Evolutionary conservation across 1,140 invertebrate species (phyloP).

Genomic region (Lasaia peninsularis): DNA sequence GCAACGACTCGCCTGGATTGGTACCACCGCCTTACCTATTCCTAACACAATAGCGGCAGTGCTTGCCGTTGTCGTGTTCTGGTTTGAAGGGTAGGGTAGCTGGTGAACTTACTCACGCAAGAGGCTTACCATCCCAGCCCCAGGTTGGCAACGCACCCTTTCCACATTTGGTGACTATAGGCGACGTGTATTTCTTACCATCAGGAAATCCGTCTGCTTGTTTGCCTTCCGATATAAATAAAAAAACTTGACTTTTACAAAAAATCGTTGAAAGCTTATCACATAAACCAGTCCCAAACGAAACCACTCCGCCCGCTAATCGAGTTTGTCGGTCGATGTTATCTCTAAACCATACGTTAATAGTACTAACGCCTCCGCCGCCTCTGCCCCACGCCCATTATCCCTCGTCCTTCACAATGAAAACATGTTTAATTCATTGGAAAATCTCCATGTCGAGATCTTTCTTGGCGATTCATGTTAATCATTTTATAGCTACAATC

Average conservation of each 20-base stretch:
- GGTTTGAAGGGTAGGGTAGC: too few relatives aligned
- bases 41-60: too few relatives aligned
- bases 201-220: too few relatives aligned
- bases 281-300: slow-evolving; percentile 27
- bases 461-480: slow-evolving; percentile 31
- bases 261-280: slow-evolving; percentile 18
- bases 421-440: slow-evolving; percentile 57
- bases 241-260: not conserved
- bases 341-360: slow-evolving; percentile 69
- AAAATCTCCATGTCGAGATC: slow-evolving; percentile 41
- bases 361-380: slow-evolving; percentile 58
- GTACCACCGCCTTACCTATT: too few relatives aligned
- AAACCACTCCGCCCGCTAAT: slow-evolving; percentile 65
- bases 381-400: slow-evolving; percentile 27
- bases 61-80: too few relatives aligned
- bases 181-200: too few relatives aligned
- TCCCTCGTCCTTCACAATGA: slow-evolving; percentile 36
- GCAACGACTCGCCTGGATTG: too few relatives aligned
- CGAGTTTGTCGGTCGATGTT: slow-evolving; percentile 74
- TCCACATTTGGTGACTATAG: too few relatives aligned
- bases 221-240: not conserved
- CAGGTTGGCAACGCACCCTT: too few relatives aligned
- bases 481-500: slow-evolving; percentile 25
- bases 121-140: too few relatives aligned
- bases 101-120: too few relatives aligned